A percentile compares a stretch with the other conserved stretches of the same genome.
Evolutionary conservation across 2,888 invertebrate species (phyloP).

Genomic region (Andrena bicolor): DNA sequence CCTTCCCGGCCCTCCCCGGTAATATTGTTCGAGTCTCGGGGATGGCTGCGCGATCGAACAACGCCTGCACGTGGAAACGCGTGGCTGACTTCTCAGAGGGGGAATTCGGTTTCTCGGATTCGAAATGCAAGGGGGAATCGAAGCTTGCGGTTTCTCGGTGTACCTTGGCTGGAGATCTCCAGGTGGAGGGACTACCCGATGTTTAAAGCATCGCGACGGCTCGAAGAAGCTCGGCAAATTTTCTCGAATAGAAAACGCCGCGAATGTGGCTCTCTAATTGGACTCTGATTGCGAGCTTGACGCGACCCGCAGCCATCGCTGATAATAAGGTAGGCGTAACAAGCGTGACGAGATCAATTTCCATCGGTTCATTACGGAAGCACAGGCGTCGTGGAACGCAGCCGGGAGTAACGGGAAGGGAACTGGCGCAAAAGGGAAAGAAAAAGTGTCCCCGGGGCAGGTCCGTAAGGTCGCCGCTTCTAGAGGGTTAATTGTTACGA

Average conservation of each 20-base stretch:
- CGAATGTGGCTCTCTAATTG: conserved; percentile 20
- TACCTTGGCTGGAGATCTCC: neutral
- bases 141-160: neutral
- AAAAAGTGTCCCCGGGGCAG: conserved; percentile 25
- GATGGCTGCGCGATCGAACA: conserved; percentile 32
- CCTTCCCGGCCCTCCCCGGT: conserved; percentile 33
- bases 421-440: neutral
- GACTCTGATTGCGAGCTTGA: conserved; percentile 10
- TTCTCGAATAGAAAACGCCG: neutral
- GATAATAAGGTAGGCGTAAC: conserved; percentile 38
- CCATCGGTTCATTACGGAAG: conserved; percentile 49
- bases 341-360: conserved; percentile 52
- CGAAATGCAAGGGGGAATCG: neutral
- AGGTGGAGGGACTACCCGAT: neutral
- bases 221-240: neutral
- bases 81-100: conserved; percentile 39
- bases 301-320: neutral
- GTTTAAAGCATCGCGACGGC: neutral
- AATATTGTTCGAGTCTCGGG: conserved; percentile 36
- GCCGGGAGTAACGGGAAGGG: neutral
- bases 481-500: conserved; percentile 63
- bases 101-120: conserved; percentile 13
- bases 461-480: conserved; percentile 25
- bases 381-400: conserved; percentile 26
- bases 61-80: conserved; percentile 47